These are phyloP conservation scores for Delichon dasypus DNA, from an alignment of 2,797 vertebrate genomes.

Conservation along the genomic window DNA sequence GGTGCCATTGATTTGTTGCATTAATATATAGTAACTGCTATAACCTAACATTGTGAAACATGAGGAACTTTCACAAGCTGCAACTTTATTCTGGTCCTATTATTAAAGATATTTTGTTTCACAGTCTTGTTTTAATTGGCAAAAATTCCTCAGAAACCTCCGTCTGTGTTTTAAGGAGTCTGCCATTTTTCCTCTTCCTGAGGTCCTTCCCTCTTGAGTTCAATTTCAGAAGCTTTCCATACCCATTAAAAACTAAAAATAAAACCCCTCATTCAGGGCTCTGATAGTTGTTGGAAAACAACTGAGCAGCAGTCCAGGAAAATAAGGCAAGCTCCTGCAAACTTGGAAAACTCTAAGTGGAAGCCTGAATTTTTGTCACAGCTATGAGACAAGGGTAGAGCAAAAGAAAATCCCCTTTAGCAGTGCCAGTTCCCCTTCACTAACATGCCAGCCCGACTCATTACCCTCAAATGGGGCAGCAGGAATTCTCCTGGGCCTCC, in stretches of 20 bases:
- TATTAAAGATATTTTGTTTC: constrained; percentile 62
- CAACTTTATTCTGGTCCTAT: constrained; percentile 38
- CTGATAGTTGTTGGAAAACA: background rate
- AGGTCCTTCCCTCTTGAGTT: background rate
- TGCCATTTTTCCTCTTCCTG: constrained; percentile 53
- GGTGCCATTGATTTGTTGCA: background rate
- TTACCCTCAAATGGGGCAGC: background rate
- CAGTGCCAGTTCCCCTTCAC: background rate
- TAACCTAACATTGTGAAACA: background rate
- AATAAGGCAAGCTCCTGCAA: background rate
- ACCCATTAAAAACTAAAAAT: constrained; percentile 44
- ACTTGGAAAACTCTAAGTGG: background rate
- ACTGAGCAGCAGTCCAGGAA: background rate
- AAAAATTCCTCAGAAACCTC: constrained; percentile 24
- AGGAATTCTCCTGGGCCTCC: background rate
- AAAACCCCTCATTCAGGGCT: background rate
- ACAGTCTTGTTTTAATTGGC: constrained; percentile 46
- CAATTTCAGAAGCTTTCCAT: constrained; percentile 45
- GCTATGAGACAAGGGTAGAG: background rate
- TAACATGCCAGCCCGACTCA: background rate
- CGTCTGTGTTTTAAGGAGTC: constrained; percentile 2
- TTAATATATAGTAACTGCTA: background rate
- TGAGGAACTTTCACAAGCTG: constrained; percentile 22
- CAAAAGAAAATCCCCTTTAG: background rate
- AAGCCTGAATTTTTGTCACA: background rate